Evolutionary conservation across 2,888 invertebrate genomes (phyloP).

Genomic region (Tineola bisselliella): DNA sequence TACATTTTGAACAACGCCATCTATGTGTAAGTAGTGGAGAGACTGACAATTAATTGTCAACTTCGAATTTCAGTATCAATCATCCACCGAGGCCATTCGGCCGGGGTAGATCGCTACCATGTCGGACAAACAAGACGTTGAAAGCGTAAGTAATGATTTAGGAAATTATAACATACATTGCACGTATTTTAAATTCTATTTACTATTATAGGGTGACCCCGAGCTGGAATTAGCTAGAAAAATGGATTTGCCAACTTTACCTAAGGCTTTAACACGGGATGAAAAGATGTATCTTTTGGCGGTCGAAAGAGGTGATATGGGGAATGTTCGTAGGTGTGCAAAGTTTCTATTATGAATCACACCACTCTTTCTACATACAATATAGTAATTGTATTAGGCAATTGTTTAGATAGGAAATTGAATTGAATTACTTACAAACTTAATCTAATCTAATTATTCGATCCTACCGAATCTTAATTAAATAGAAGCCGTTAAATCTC

Average conservation of each 20-base stretch:
- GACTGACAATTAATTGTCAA: too few species aligned
- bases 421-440: too few species aligned
- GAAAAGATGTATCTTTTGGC: conserved; percentile 94
- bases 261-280: conserved; percentile 78
- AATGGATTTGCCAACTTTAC: conserved; percentile 70
- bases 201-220: conserved; percentile 37
- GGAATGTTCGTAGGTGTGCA: conserved; percentile 80
- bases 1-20: too few species aligned
- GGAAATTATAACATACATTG: too few species aligned
- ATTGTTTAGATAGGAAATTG: too few species aligned
- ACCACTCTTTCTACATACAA: too few species aligned
- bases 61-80: background rate
- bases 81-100: background rate
- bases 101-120: conserved; percentile 24
- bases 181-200: background rate
- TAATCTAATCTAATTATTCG: too few species aligned
- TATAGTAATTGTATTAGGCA: too few species aligned
- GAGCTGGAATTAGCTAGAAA: conserved; percentile 28
- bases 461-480: too few species aligned
- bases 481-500: too few species aligned
- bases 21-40: too few species aligned
- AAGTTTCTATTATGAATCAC: too few species aligned
- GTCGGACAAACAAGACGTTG: conserved; percentile 49
- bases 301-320: conserved; percentile 92
- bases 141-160: conserved; percentile 43